Conservation (phyloP, 2,888 invertebrate species). For the Flexamia atlantica region DNA sequence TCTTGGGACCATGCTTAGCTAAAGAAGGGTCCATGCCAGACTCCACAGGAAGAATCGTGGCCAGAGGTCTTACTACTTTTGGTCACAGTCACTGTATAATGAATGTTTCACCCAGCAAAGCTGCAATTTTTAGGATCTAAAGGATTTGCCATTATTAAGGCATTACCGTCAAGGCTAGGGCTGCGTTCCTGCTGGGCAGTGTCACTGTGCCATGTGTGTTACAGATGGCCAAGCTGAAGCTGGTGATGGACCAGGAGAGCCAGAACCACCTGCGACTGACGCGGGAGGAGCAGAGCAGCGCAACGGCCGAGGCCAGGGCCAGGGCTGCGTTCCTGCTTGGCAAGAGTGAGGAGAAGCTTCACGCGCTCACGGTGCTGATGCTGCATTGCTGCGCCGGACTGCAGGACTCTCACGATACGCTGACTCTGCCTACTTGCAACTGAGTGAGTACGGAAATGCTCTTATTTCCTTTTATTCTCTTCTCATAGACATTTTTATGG, state of each 20-base stretch:
- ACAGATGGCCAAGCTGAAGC: conserved; percentile 86
- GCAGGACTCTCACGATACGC: conserved; percentile 84
- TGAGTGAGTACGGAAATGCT: conserved; percentile 10
- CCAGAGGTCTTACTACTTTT: too few species aligned
- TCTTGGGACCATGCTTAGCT: too few species aligned
- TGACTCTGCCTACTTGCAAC: conserved; percentile 11
- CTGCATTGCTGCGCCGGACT: conserved; percentile 96
- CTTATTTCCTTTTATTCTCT: too few species aligned
- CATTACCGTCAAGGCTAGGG: too few species aligned
- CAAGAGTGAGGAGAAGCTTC: conserved; percentile 91
- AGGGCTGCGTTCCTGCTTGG: conserved; percentile 76
- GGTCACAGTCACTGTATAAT: too few species aligned
- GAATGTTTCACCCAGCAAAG: too few species aligned
- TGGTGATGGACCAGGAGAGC: conserved; percentile 85
- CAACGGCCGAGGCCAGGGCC: conserved; percentile 74
- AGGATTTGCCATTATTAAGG: too few species aligned
- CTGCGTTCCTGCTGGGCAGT: too few species aligned
- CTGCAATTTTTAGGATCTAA: too few species aligned
- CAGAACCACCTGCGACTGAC: conserved; percentile 76
- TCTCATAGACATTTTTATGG: too few species aligned
- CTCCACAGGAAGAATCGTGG: too few species aligned
- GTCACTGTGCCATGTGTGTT: conserved; percentile 66
- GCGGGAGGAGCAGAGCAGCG: conserved; percentile 74
- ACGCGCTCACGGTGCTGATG: conserved; percentile 94
- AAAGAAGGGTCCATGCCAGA: too few species aligned